Evolutionary conservation across 2,113 vertebrate species (phyloP), one percentile per base, ranked within the genome.

Genomic region (Oxyruncus cristatus): DNA sequence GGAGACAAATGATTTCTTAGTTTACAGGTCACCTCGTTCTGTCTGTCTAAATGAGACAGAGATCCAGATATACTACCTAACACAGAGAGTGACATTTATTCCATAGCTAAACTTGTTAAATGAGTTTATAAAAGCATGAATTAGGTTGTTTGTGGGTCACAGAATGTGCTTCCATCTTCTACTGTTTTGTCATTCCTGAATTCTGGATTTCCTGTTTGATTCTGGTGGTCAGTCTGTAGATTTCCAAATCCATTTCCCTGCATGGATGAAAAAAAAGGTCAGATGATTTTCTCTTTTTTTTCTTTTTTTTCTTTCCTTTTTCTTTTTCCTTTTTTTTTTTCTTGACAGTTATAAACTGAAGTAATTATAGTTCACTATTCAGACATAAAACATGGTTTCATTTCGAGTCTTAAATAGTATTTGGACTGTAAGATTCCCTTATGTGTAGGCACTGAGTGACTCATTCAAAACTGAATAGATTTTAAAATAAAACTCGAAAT

Each of bases 401-500:
- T 96, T 95, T 97, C 5, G 2, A 89, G 37, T 78, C 66, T 87
- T 94, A 91, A 95, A 92, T 87, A 96, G 85, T 96, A 85, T 96
- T 97, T 95, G 78, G 82, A 95, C 91, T 94, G 89, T n/a, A 96
- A 93, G 47, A 87, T 91, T 94, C 65, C 77, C 49, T 91, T 91
- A 82, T 91, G 65, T 91, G 80, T 92, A 85, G 87, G 77, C 70
- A 91, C 35, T 65, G 83, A 89, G 55, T 95, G 96, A 97, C 77
- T 95, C 94, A 95, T 92, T 94, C 73, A 87, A 85, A 96, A 95
- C n/a, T 85, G 81, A 95, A 96, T 88, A 76, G 89, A 88, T 91
- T 95, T 97, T 89, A 87, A 89, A 95, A 95, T 94, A 94, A 95
- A 95, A 68, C 30, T 58, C 92, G 73, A 85, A 96, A 87, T 85